phyloP scores from a whole-genome alignment of 2,797 vertebrate species.

The Emys orbicularis region DNA sequence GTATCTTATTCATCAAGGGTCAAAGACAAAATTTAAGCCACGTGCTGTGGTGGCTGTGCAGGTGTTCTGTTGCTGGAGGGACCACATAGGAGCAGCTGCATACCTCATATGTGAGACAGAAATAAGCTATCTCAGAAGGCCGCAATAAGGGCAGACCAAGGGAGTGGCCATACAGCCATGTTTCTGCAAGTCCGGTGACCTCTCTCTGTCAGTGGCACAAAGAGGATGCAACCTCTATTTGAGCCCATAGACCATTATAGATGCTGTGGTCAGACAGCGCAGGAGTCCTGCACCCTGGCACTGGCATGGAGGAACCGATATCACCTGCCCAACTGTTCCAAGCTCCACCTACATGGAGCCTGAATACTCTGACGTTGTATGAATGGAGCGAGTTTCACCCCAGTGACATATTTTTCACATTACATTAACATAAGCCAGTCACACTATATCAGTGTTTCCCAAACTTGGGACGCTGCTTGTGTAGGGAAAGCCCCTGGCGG shows the following conservation, averaged over 20 bases:
- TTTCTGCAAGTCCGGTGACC: too few relatives aligned
- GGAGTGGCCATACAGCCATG: too few relatives aligned
- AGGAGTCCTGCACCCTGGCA: background rate
- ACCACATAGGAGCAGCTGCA: too few relatives aligned
- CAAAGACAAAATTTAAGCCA: too few relatives aligned
- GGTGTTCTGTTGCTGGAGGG: too few relatives aligned
- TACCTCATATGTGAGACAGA: background rate
- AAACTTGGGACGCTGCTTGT: too few relatives aligned
- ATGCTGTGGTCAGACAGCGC: too few relatives aligned
- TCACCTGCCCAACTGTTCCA: background rate
- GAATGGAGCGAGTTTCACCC: slow-evolving; percentile 9
- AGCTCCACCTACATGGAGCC: background rate
- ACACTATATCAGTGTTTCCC: background rate
- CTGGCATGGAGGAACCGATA: accelerated
- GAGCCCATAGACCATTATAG: background rate
- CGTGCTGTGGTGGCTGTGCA: too few relatives aligned
- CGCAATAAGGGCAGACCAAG: too few relatives aligned
- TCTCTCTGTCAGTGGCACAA: background rate
- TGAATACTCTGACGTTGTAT: slow-evolving; percentile 7
- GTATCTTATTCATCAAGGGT: too few relatives aligned
- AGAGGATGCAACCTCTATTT: background rate
- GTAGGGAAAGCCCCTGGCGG: too few relatives aligned
- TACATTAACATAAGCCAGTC: slow-evolving; percentile 69
- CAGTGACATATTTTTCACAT: slow-evolving; percentile 66
- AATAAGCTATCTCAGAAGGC: background rate